phyloP scores from a whole-genome alignment of 2,888 invertebrate species.

The Euphydryas editha region DNA sequence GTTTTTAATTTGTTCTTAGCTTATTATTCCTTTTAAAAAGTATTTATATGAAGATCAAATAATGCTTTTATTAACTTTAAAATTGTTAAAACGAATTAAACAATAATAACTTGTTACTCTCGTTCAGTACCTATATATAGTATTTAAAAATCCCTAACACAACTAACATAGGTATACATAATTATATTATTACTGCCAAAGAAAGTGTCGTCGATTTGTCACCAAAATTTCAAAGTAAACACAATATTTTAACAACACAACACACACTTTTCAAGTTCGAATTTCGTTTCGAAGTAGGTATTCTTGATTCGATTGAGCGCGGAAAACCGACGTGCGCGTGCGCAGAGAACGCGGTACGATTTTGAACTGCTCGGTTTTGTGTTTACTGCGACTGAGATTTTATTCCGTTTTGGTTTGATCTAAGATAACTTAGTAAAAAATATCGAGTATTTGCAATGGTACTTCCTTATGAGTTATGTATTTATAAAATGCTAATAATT shows the following conservation, averaged over 20 bases:
- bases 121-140: background rate
- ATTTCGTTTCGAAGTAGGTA: constrained; percentile 45
- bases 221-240: constrained; percentile 15
- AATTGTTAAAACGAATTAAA: background rate
- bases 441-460: background rate
- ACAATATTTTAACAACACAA: constrained; percentile 24
- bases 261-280: constrained; percentile 33
- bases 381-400: constrained; percentile 41
- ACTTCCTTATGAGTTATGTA: constrained; percentile 9
- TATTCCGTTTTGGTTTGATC: constrained; percentile 42
- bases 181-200: background rate
- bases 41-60: no score
- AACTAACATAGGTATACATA: no score
- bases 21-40: no score
- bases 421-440: constrained; percentile 12
- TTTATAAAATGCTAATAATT: background rate
- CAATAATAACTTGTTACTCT: background rate
- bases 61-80: no score
- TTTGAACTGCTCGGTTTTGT: constrained; percentile 68
- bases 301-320: constrained; percentile 46
- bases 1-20: no score
- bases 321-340: constrained; percentile 64
- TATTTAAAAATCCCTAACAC: background rate
- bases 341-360: constrained; percentile 70
- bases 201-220: constrained; percentile 7